These are phyloP conservation scores for Agrotis segetum DNA, from an alignment of 2,888 invertebrate species.

Conservation along the genomic window DNA sequence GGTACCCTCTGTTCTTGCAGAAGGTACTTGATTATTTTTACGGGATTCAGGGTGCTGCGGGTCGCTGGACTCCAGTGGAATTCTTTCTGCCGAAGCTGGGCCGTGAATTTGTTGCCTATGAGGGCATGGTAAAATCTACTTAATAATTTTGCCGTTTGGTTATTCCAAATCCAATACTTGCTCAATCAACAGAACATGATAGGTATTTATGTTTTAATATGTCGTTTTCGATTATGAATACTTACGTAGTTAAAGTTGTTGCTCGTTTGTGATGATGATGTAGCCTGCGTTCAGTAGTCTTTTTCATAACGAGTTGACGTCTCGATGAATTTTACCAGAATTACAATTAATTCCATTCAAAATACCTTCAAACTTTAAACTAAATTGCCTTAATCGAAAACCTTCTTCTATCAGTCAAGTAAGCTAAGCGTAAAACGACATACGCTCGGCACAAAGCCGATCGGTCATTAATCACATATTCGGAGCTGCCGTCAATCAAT, in stretches of 20 bases:
- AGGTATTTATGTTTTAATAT: too few relatives aligned
- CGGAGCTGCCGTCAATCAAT: slow-evolving; percentile 85
- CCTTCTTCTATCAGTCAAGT: slow-evolving; percentile 27
- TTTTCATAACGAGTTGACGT: too few relatives aligned
- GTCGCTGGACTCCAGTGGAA: too few relatives aligned
- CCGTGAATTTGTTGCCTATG: neutral
- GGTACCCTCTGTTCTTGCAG: neutral
- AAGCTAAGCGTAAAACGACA: slow-evolving; percentile 58
- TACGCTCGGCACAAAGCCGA: slow-evolving; percentile 49
- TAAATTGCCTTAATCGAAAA: slow-evolving; percentile 20
- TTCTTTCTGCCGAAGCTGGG: neutral
- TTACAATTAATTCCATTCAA: neutral
- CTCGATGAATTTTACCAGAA: neutral
- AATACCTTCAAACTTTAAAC: neutral
- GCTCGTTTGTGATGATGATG: too few relatives aligned
- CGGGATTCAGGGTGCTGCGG: neutral
- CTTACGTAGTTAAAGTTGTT: too few relatives aligned
- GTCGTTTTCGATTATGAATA: too few relatives aligned
- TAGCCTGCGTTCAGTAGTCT: too few relatives aligned
- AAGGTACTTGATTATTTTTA: neutral
- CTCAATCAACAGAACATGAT: too few relatives aligned
- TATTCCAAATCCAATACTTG: too few relatives aligned
- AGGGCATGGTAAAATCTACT: too few relatives aligned
- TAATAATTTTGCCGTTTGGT: too few relatives aligned
- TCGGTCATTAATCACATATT: slow-evolving; percentile 85